A percentile compares a stretch with the other conserved stretches of the same genome.
Evolutionary conservation across 2,888 invertebrate species (phyloP).

Genomic region (Miltochrista miniata): DNA sequence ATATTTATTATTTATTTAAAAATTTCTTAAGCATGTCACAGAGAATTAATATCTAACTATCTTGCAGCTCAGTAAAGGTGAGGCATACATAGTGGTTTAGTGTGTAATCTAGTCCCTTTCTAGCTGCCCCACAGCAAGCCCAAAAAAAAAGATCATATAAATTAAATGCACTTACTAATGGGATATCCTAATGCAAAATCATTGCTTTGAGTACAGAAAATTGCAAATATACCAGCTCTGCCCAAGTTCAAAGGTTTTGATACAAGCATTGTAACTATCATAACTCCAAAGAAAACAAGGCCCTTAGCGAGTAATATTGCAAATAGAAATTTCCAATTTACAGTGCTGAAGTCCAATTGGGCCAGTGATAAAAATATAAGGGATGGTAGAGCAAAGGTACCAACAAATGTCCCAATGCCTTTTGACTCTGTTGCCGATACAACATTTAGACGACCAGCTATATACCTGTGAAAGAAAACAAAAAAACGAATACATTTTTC

Average conservation of each 20-base stretch:
- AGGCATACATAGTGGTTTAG: too few relatives aligned
- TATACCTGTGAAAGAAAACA: constrained; percentile 84
- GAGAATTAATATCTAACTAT: too few relatives aligned
- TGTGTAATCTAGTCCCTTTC: too few relatives aligned
- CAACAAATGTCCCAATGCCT: constrained; percentile 96
- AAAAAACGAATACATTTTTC: too few relatives aligned
- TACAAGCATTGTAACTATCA: constrained; percentile 89
- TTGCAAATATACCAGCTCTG: constrained; percentile 95
- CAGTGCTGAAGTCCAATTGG: constrained; percentile 90
- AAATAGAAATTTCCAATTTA: constrained; percentile 96
- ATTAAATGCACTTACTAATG: constrained; percentile 86
- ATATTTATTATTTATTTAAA: too few relatives aligned
- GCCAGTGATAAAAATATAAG: constrained; percentile 96
- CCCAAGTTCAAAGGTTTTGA: constrained; percentile 92
- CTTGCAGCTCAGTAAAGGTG: too few relatives aligned
- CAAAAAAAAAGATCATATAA: not conserved
- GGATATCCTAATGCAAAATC: constrained; percentile 99
- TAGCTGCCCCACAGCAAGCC: too few relatives aligned
- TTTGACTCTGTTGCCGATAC: constrained; percentile 93
- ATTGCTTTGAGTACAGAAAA: constrained; percentile 98
- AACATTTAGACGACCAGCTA: constrained; percentile 92
- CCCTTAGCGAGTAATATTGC: constrained; percentile 94
- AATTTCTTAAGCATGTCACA: too few relatives aligned
- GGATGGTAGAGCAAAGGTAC: constrained; percentile 96
- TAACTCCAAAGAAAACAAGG: constrained; percentile 91